Evolutionary conservation across 2,888 invertebrate genomes (phyloP).

Genomic region (Philopedon plagiatum): DNA sequence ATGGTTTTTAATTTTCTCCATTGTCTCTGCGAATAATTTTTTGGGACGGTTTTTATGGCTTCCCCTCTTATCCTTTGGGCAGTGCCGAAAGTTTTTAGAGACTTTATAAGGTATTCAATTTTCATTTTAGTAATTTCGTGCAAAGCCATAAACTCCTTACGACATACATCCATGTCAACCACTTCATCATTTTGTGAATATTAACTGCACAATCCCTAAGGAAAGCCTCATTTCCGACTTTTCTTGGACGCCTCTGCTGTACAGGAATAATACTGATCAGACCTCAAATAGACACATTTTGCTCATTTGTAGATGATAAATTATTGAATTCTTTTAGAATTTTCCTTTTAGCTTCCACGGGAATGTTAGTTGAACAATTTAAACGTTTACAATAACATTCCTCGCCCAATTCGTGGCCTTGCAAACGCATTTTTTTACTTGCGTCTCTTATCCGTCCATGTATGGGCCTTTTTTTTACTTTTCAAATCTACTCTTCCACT

Average conservation of each 20-base stretch:
- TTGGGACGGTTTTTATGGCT: background rate
- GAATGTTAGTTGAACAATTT: background rate
- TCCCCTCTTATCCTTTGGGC: background rate
- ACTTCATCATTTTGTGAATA: background rate
- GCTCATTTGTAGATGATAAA: background rate
- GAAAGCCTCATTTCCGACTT: background rate
- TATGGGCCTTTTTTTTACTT: too few species aligned
- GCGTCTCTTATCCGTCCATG: background rate
- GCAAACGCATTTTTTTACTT: background rate
- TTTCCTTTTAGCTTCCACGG: background rate
- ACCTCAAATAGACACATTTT: background rate
- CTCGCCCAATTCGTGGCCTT: background rate
- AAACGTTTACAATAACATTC: background rate
- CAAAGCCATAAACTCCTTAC: background rate
- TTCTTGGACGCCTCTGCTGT: background rate
- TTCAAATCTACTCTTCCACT: too few species aligned
- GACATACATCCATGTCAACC: background rate
- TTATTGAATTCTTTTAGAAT: background rate
- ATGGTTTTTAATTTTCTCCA: background rate
- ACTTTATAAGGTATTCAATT: conserved; percentile 4
- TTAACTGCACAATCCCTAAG: background rate
- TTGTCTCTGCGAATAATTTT: background rate
- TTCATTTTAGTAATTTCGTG: background rate
- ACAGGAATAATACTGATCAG: background rate
- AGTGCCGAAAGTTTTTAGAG: conserved; percentile 2